Evolutionary conservation across 1,140 invertebrate species (phyloP), one percentile per base, ranked within the genome.

Genomic region (Bombus cullumanus): DNA sequence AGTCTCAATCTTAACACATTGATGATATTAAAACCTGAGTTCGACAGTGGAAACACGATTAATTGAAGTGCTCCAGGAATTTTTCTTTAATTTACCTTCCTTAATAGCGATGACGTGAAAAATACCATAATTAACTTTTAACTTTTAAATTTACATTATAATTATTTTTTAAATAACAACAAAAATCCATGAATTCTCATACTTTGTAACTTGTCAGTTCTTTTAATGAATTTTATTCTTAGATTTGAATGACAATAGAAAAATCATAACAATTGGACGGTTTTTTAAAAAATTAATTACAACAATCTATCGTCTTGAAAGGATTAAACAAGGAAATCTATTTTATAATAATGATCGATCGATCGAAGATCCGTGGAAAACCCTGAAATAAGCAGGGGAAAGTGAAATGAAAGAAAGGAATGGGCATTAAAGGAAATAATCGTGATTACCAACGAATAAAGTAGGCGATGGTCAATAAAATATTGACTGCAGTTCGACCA

Each of bases 391-490:
- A 22, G 1, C 47, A 22, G 47, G 15, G 5, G 5, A 53, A 53
- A 53, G 1, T 53, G 18, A 53, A 53, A n/a, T 31, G n/a, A 31
- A 31, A 15, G 13, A 31, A 66, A 31, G n/a, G 31, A 66, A 66
- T 66, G 6, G 15, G 62, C 4, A 8, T 41, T 5, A n/a, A 39
- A 22, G 47, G 18, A 68, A 84, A 71, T 37, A 68, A 72, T 62
- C 25, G 83, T 22, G 68, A 57, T 85, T 62, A 72, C 57, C 57
- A n/a, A 64, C 68, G 62, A 80, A 80, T 72, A 34, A 57, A 15
- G 18, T 57, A 43, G 41, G 31, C 47, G 15, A 73, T 73, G 77
- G 47, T 80, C 68, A 64, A 85, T 80, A 64, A 79, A 85, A 57
- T 57, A 80, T 85, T 37, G 68, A 80, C 39, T 66, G 39, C 76